Evolutionary conservation across 1,140 invertebrate species (phyloP).

Genomic region (Galleria mellonella): DNA sequence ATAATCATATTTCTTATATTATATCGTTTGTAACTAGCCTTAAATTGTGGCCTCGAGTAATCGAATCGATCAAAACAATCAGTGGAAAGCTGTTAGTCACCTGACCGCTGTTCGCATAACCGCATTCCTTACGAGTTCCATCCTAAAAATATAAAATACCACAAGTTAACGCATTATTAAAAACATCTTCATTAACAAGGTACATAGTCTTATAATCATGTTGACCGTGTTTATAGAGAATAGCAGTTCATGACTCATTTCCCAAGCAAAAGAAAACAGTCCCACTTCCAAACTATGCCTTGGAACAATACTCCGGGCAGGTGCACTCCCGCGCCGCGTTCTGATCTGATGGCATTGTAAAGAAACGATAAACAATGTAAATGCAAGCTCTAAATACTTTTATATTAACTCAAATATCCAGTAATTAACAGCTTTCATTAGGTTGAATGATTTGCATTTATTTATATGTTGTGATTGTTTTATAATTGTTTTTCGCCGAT

Average conservation of each 20-base stretch:
- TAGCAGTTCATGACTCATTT: constrained; percentile 33
- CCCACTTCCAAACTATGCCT: constrained; percentile 45
- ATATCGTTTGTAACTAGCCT: constrained; percentile 18
- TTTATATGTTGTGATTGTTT: too few relatives aligned
- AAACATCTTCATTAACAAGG: background rate
- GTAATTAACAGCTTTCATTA: too few relatives aligned
- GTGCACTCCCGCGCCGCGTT: too few relatives aligned
- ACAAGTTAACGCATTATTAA: constrained; percentile 10
- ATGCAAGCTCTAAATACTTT: too few relatives aligned
- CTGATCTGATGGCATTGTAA: too few relatives aligned
- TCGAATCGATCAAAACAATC: constrained; percentile 26
- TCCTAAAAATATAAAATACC: constrained; percentile 22
- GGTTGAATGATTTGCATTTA: too few relatives aligned
- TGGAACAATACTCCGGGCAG: constrained; percentile 31
- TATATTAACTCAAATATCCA: too few relatives aligned
- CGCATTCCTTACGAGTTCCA: constrained; percentile 27
- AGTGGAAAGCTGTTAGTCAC: constrained; percentile 26
- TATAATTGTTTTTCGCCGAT: too few relatives aligned
- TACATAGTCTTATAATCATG: constrained; percentile 2
- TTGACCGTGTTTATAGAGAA: constrained; percentile 16
- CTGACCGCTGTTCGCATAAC: constrained; percentile 28
- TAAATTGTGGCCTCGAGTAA: constrained; percentile 14
- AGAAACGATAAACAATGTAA: too few relatives aligned
- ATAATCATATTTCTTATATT: too few relatives aligned
- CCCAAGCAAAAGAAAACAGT: constrained; percentile 59